Conservation (phyloP, 2,888 invertebrate genomes). For the Drosophila kanekoi region DNA sequence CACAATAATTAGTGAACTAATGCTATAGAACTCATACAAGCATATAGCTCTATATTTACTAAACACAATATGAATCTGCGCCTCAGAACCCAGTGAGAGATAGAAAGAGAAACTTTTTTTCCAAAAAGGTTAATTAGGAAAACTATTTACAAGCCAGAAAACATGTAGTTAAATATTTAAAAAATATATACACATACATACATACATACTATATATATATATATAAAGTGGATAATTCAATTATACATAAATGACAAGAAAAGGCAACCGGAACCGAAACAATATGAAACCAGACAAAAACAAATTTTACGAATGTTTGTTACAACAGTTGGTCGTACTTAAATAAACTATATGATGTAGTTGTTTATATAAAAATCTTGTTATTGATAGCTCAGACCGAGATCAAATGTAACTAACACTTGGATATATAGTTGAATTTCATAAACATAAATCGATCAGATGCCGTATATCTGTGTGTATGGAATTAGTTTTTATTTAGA, state of each 20-base stretch:
- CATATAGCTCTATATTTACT: constrained; percentile 49
- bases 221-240: constrained; percentile 39
- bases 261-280: constrained; percentile 52
- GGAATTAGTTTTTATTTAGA: constrained; percentile 76
- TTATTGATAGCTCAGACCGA: constrained; percentile 68
- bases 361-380: constrained; percentile 75
- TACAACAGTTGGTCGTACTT: constrained; percentile 52
- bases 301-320: constrained; percentile 63
- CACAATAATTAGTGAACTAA: constrained; percentile 79
- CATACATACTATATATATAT: no score
- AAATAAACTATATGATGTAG: constrained; percentile 44
- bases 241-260: constrained; percentile 56
- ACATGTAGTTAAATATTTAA: constrained; percentile 75
- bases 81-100: constrained; percentile 40
- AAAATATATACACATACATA: constrained; percentile 38
- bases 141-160: constrained; percentile 77
- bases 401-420: constrained; percentile 50
- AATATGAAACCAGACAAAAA: constrained; percentile 48
- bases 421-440: constrained; percentile 27
- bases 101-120: constrained; percentile 45
- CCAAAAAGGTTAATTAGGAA: constrained; percentile 68
- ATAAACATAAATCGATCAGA: constrained; percentile 28
- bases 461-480: constrained; percentile 11
- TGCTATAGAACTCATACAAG: constrained; percentile 67
- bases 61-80: constrained; percentile 41